These are phyloP conservation scores for Octodon degus DNA, from an alignment of 2,113 vertebrate genomes.

Conservation along the genomic window DNA sequence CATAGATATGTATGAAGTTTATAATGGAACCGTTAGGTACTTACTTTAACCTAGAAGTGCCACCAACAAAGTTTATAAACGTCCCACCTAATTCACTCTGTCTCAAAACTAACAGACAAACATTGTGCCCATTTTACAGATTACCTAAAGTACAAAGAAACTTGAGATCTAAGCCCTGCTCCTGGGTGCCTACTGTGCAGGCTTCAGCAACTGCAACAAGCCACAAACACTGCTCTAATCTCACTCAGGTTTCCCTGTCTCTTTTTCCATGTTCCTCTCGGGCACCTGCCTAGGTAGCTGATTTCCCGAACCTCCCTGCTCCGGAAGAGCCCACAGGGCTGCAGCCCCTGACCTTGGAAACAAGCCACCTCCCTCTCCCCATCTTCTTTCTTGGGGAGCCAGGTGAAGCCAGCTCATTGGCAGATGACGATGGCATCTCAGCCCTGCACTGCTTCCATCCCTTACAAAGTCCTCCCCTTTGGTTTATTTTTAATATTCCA, in stretches of 20 bases:
- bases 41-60: neutral
- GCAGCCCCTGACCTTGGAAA: neutral
- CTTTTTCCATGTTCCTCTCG: neutral
- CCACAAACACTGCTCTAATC: neutral
- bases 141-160: neutral
- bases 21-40: neutral
- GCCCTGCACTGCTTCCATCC: no score
- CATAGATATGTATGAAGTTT: neutral
- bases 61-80: neutral
- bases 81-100: neutral
- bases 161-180: neutral
- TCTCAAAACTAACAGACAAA: no score
- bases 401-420: neutral
- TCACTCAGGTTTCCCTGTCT: neutral
- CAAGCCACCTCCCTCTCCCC: no score
- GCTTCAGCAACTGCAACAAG: no score
- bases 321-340: no score
- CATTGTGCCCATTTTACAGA: neutral
- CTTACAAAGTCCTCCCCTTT: neutral
- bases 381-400: fast-evolving
- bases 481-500: neutral
- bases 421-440: neutral
- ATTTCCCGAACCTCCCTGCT: neutral
- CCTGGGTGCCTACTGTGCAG: neutral
- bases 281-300: neutral